Conservation (phyloP, 1,140 invertebrate species). For the Watersipora subatra region DNA sequence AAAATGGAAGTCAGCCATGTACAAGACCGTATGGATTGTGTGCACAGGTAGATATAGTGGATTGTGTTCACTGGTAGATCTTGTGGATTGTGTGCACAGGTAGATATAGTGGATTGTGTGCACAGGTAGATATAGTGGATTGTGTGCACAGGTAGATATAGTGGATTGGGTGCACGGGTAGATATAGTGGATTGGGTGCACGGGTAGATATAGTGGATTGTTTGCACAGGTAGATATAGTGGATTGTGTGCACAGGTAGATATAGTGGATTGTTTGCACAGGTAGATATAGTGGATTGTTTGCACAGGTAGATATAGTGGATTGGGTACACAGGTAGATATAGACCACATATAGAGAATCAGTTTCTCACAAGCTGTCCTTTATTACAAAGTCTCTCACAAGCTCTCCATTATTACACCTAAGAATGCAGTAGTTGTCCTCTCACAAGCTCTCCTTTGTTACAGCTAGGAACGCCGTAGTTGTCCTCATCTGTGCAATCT, state of each 20-base stretch:
- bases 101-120: not conserved
- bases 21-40: not conserved
- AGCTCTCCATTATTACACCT: not conserved
- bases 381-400: not conserved
- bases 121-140: conserved; percentile 1
- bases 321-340: too few species aligned
- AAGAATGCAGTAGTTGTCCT: not conserved
- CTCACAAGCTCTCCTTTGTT: conserved; percentile 11
- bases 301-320: not conserved
- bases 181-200: too few species aligned
- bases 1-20: not conserved
- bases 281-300: not conserved
- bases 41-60: not conserved
- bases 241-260: conserved; percentile 2
- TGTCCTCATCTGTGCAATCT: conserved; percentile 22
- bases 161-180: conserved; percentile 1
- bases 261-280: conserved; percentile 2
- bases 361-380: not conserved
- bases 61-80: too few species aligned
- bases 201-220: not conserved
- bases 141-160: not conserved
- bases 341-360: not conserved
- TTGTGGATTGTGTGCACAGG: conserved; percentile 2
- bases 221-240: too few species aligned
- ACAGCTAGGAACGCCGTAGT: conserved; percentile 35